Conservation (phyloP, 2,113 vertebrate species). For the Trematomus loennbergii region DNA sequence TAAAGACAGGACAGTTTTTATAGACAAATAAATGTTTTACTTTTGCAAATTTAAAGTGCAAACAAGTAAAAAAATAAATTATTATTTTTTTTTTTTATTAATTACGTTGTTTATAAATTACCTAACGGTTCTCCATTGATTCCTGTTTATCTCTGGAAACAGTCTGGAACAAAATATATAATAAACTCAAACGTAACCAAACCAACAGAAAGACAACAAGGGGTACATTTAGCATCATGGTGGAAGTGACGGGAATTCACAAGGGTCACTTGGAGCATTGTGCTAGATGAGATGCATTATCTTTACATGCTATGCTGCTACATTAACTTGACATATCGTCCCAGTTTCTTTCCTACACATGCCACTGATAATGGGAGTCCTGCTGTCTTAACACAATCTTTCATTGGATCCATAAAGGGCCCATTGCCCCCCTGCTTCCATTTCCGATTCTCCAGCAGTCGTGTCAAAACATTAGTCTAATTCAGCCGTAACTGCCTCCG, state of each 20-base stretch:
- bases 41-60: too few species aligned
- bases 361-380: slow-evolving; percentile 13
- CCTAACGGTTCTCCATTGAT: too few species aligned
- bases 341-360: slow-evolving; percentile 14
- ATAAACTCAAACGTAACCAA: background rate
- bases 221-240: slow-evolving; percentile 14
- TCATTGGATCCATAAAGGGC: slow-evolving; percentile 32
- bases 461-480: slow-evolving; percentile 59
- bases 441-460: slow-evolving; percentile 20
- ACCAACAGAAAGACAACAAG: slow-evolving; percentile 8
- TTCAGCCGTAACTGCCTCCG: slow-evolving; percentile 38
- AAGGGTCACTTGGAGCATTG: slow-evolving; percentile 15
- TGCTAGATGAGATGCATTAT: slow-evolving; percentile 34
- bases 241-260: slow-evolving; percentile 31
- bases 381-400: slow-evolving; percentile 29
- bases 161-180: slow-evolving; percentile 7
- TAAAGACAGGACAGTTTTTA: too few species aligned
- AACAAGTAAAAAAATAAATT: too few species aligned
- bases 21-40: too few species aligned
- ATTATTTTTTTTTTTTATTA: too few species aligned
- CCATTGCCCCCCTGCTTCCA: slow-evolving; percentile 27
- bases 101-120: too few species aligned
- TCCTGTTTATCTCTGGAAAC: background rate
- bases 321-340: slow-evolving; percentile 46
- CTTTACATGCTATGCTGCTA: slow-evolving; percentile 28